Conservation (phyloP, 1,140 invertebrate genomes). For the Tribolium castaneum region DNA sequence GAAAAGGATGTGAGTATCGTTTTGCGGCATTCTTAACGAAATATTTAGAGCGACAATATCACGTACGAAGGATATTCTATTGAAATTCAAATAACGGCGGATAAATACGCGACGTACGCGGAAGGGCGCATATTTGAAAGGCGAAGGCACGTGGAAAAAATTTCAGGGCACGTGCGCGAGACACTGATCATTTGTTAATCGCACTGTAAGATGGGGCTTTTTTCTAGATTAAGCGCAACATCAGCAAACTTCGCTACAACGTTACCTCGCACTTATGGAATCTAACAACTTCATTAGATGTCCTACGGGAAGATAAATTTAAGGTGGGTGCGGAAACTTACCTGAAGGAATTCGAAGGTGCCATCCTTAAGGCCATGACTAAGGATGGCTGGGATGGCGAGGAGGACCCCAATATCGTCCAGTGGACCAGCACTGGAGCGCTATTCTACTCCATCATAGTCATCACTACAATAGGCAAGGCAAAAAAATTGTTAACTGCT, state of each 20-base stretch:
- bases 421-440: slow-evolving; percentile 92
- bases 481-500: too few species aligned
- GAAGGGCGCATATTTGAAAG: slow-evolving; percentile 14
- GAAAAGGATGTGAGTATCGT: slow-evolving; percentile 75
- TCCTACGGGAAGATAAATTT: slow-evolving; percentile 80
- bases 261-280: slow-evolving; percentile 84
- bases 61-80: background rate
- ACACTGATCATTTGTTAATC: background rate
- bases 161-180: slow-evolving; percentile 14
- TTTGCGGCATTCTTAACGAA: slow-evolving; percentile 8
- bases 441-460: slow-evolving; percentile 98
- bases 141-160: background rate
- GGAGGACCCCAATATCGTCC: slow-evolving; percentile 78
- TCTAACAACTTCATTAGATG: slow-evolving; percentile 73
- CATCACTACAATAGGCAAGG: slow-evolving; percentile 89
- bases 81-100: slow-evolving; percentile 8
- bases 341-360: slow-evolving; percentile 83
- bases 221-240: slow-evolving; percentile 78
- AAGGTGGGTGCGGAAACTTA: slow-evolving; percentile 70
- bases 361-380: slow-evolving; percentile 85
- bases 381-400: slow-evolving; percentile 92
- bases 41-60: background rate
- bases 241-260: slow-evolving; percentile 77
- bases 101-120: background rate
- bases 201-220: too few species aligned